Evolutionary conservation across 2,888 invertebrate species (phyloP), one percentile per base, ranked within the genome.

Genomic region (Agrilus cyanescens): DNA sequence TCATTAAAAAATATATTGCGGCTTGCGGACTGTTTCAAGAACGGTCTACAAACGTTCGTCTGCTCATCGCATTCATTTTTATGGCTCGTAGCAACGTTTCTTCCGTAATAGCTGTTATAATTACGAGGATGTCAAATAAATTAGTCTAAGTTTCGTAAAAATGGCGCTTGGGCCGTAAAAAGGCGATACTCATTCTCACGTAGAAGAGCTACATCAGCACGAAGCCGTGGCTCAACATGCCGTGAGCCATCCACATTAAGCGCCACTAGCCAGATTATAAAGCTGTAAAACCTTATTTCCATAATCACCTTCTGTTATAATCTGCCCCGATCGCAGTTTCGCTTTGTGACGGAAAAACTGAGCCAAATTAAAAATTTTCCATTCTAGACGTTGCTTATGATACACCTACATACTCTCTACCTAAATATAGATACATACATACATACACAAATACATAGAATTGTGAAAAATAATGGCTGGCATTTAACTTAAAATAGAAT

Each of bases 271-370:
- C 59, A 58, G 59, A 59, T 59, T 60, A 59, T 59, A 59, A 25
- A 60, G 59, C 59, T 57, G 57, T 55, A 57, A 56, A 57, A 53
- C 51, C 47, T 53, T 48, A 58, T 60, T 59, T 59, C 50, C 59
- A 60, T 59, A 59, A 59, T 59, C 25, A 25, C 25, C 25, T 25
- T 25, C 25, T 25, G 25, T 25, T 25, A 25, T 25, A 25, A 25
- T 25, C 25, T 25, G 25, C 25, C 25, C 25, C 25, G 25, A 25
- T 25, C 25, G 25, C 25, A 25, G 8, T 25, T 25, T 25, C 25
- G 25, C 25, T 25, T 25, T 25, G 25, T 25, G 25, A 25, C 25
- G 25, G 25, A 25, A 25, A 25, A 25, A 25, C 25, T 10, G 25
- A 25, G 25, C 25, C 25, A 25, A 25, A 25, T 25, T 25, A 25